Percentiles rank a stretch among this genome's conserved stretches.
These are phyloP conservation scores for Syngnathus floridae DNA, from an alignment of 2,113 vertebrate species.

Conservation along the genomic window DNA sequence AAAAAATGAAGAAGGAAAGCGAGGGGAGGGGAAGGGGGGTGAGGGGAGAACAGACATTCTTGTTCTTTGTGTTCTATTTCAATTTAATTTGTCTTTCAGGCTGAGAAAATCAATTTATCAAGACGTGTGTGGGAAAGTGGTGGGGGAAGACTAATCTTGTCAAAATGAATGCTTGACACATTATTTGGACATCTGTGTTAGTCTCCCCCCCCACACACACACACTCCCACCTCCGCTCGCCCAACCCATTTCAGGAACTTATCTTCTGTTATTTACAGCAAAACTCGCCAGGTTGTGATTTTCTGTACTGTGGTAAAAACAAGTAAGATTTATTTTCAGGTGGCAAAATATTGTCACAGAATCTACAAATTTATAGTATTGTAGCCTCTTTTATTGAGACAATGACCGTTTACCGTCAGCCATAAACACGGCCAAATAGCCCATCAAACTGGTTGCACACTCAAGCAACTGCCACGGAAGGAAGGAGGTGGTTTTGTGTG, in stretches of 20 bases:
- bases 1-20: constrained; percentile 61
- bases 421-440: not conserved
- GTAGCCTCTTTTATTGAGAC: not conserved
- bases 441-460: not conserved
- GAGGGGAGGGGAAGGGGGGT: constrained; percentile 70
- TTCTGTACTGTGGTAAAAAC: too few species aligned
- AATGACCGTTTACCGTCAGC: not conserved
- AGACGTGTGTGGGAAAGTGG: constrained; percentile 93
- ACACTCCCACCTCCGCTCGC: not conserved
- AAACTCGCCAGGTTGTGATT: not conserved
- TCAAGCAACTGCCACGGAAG: not conserved
- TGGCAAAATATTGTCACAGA: not conserved
- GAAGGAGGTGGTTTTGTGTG: not conserved
- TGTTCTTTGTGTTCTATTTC: constrained; percentile 96
- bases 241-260: not conserved
- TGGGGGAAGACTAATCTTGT: constrained; percentile 74
- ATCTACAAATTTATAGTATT: not conserved
- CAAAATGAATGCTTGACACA: constrained; percentile 75
- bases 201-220: constrained; percentile 19
- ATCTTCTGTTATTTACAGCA: not conserved
- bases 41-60: constrained; percentile 91
- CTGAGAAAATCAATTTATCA: constrained; percentile 98
- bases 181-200: constrained; percentile 78
- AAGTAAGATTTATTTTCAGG: too few species aligned
- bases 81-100: constrained; percentile 98